Evolutionary conservation across 1,140 invertebrate genomes (phyloP), one percentile per base, ranked within the genome.

Genomic region (Varroa destructor): DNA sequence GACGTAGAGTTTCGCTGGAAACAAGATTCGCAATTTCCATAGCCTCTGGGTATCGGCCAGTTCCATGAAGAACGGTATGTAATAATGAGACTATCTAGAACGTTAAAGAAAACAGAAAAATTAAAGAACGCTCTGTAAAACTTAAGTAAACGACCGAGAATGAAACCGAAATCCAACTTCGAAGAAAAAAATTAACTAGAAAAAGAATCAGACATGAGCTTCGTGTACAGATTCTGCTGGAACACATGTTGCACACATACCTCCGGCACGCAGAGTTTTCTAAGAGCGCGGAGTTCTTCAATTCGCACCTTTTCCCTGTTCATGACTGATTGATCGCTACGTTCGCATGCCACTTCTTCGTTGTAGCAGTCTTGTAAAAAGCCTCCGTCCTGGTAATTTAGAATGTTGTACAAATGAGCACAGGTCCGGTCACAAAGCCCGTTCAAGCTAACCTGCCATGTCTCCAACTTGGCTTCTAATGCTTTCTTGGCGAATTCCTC

Each of bases 51-150:
- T 67, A 67, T 40, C 61, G 61, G 40, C 61, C 61, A 12, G 12
- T 67, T 14, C 61, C 61, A 46, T 67, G 61, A n/a, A 67, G 61
- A 40, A 67, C 61, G 12, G 61, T 67, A 43, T 67, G 61, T 46
- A 67, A 37, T 12, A 67, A 46, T 40, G 61, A 67, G 36, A 46
- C 46, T 2, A 67, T 8, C 61, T 67, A 37, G 25, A 25, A 25
- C 25, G 25, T 25, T 25, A 25, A 25, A 25, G 25, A 25, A 25
- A 25, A 25, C 25, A 0, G 25, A 25, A 25, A 25, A 25, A 25
- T 25, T 25, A 25, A 25, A 25, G 25, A 25, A 25, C 25, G 25
- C 25, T 25, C 25, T 25, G 25, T 25, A 25, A 25, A 25, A 25
- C 25, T 25, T 25, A 25, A 25, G 25, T 25, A 25, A 25, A 25